Percentiles rank a stretch among this genome's conserved stretches.
These are phyloP conservation scores for Caenorhabditis sinica DNA, from an alignment of 2,888 invertebrate species.

Conservation along the genomic window DNA sequence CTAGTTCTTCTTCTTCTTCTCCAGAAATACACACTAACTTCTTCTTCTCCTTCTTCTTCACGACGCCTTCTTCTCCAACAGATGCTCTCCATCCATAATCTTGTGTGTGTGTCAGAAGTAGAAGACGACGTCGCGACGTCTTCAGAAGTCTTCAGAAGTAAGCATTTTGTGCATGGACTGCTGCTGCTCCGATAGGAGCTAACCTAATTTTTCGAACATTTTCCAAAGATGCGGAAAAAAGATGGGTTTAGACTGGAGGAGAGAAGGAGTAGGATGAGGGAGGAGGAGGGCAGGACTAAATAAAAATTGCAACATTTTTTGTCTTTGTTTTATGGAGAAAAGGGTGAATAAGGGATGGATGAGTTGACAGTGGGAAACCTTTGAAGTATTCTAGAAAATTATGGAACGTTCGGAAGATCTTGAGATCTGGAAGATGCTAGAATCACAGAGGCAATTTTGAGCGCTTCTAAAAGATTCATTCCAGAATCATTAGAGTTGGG, in stretches of 20 bases:
- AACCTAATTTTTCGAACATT: slow-evolving; percentile 68
- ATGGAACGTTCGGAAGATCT: too few relatives aligned
- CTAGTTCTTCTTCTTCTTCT: slow-evolving; percentile 26
- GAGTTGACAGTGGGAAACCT: too few relatives aligned
- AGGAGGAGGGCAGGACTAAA: neutral
- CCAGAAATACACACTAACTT: slow-evolving; percentile 27
- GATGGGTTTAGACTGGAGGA: slow-evolving; percentile 9
- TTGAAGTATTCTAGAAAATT: too few relatives aligned
- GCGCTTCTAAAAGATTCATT: too few relatives aligned
- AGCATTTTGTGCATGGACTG: slow-evolving; percentile 8
- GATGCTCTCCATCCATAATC: slow-evolving; percentile 45
- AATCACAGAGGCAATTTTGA: too few relatives aligned
- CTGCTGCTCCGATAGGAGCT: slow-evolving; percentile 10
- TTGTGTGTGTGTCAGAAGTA: slow-evolving; percentile 52
- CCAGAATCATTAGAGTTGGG: too few relatives aligned
- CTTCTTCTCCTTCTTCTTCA: slow-evolving; percentile 2
- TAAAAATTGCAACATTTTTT: neutral
- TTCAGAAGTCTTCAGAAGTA: slow-evolving; percentile 19
- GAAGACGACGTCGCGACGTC: slow-evolving; percentile 30
- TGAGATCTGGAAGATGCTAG: too few relatives aligned
- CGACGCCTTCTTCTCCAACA: slow-evolving; percentile 9
- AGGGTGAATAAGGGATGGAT: neutral
- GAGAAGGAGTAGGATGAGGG: neutral
- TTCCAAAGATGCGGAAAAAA: slow-evolving; percentile 30
- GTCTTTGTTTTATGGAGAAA: neutral